Evolutionary conservation across 2,113 vertebrate genomes (phyloP), one percentile per base, ranked within the genome.

Genomic region (Lathamus discolor): DNA sequence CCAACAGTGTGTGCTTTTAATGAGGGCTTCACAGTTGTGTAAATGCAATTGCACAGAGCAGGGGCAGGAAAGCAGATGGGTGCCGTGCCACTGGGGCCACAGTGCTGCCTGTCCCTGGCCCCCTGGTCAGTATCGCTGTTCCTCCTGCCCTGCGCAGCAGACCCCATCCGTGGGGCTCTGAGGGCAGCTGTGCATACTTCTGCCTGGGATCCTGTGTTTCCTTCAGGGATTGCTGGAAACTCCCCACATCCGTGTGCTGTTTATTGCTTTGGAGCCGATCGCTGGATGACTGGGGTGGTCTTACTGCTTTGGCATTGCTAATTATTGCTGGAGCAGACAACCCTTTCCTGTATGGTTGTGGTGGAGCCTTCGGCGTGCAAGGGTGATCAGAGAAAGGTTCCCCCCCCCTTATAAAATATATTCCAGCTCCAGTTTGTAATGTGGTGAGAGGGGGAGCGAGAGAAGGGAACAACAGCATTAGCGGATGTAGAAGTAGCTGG

Each of bases 401-500:
- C n/a, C 27, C 14, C 22, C 33, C 19, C 11, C 69, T 28, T 52
- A 29, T 73, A 90, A 91, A 83, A 96, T 79, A 69, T 76, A 76
- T 92, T 94, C 78, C 86, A 92, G 89, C 91, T 96, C 89, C 80
- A 86, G 94, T 83, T 90, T 78, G 95, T 91, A 89, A 70, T 54
- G 83, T 91, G 96, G 83, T 17, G 31, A 86, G 90, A 85, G 91
- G 84, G 97, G 86, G 91, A 92, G 81, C 27, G 77, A 72, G 93
- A 48, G 83, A 88, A 85, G 90, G 86, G 76, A 93, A 91, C 94
- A 88, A 85, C 95, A 96, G 95, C 96, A 92, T 97, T 98, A 97
- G 98, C 94, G 96, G 98, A 93, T 96, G 84, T 93, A 70, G 94
- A 95, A 94, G 96, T 97, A 98, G 98, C 98, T 98, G 97, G 97